phyloP scores from a whole-genome alignment of 2,113 vertebrate species.

The Indicator indicator region DNA sequence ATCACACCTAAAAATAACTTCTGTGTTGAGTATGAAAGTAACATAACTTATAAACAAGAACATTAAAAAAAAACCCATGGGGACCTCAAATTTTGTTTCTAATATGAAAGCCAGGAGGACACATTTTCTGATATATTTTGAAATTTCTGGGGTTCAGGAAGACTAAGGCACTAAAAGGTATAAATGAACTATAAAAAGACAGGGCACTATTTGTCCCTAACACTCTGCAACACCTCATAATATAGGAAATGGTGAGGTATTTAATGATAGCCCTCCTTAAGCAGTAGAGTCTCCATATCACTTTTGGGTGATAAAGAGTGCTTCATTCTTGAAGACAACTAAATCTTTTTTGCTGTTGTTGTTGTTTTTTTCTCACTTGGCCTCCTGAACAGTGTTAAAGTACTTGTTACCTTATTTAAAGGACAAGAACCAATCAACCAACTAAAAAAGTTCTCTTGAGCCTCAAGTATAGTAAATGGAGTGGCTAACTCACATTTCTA shows the following conservation, averaged over 20 bases:
- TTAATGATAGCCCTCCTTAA: neutral
- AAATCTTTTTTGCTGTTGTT: neutral
- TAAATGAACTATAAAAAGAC: neutral
- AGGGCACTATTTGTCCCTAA: neutral
- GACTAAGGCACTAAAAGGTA: neutral
- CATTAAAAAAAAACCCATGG: rapidly evolving
- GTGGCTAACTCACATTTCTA: neutral
- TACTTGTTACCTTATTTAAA: rapidly evolving
- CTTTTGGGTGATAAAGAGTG: neutral
- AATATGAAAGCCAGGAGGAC: neutral
- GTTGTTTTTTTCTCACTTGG: neutral
- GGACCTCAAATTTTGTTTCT: neutral
- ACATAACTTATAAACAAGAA: neutral
- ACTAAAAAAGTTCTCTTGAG: neutral
- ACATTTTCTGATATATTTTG: neutral
- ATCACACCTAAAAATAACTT: neutral
- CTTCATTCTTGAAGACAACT: neutral
- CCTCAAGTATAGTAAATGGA: neutral
- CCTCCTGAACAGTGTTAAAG: neutral
- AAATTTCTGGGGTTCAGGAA: neutral
- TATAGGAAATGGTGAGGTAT: neutral
- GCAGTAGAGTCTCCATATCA: neutral
- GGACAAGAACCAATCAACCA: neutral
- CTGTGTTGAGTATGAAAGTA: neutral
- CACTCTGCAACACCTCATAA: neutral